A percentile compares a stretch with the other conserved stretches of the same genome.
These are phyloP conservation scores for Sipha flava DNA, from an alignment of 1,140 invertebrate species.

Conservation along the genomic window DNA sequence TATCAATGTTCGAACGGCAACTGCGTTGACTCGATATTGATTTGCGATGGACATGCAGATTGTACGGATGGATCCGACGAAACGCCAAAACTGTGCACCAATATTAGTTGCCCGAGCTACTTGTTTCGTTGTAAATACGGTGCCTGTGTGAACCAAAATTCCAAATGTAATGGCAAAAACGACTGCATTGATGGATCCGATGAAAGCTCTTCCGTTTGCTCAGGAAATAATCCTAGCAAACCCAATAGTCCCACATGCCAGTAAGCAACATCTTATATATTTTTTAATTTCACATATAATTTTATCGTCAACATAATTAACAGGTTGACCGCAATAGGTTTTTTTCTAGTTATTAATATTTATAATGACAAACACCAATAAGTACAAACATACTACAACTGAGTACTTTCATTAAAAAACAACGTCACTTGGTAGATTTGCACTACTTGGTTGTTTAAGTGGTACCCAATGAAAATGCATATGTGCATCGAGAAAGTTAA, in stretches of 20 bases:
- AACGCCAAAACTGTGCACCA: background rate
- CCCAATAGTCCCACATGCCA: slow-evolving; percentile 48
- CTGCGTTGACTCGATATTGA: slow-evolving; percentile 41
- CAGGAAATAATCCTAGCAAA: slow-evolving; percentile 54
- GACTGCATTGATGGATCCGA: slow-evolving; percentile 61
- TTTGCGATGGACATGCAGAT: slow-evolving; percentile 37
- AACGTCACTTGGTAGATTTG: too few relatives aligned
- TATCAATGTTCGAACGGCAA: slow-evolving; percentile 25
- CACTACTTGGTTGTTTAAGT: too few relatives aligned
- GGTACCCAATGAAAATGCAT: too few relatives aligned
- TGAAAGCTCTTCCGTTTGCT: slow-evolving; percentile 44
- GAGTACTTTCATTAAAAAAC: too few relatives aligned
- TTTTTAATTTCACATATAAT: too few relatives aligned
- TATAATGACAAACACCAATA: too few relatives aligned
- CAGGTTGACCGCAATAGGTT: background rate
- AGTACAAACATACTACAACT: background rate
- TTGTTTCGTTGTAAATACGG: slow-evolving; percentile 54
- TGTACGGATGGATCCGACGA: slow-evolving; percentile 38
- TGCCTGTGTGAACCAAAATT: slow-evolving; percentile 50
- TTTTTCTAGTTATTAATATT: background rate
- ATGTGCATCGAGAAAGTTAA: too few relatives aligned
- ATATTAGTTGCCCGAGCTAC: slow-evolving; percentile 44
- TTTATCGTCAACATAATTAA: too few relatives aligned
- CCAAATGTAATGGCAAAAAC: slow-evolving; percentile 50
- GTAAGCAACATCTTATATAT: background rate